These are phyloP conservation scores for Flexamia atlantica DNA, from an alignment of 2,888 invertebrate species.

Conservation along the genomic window DNA sequence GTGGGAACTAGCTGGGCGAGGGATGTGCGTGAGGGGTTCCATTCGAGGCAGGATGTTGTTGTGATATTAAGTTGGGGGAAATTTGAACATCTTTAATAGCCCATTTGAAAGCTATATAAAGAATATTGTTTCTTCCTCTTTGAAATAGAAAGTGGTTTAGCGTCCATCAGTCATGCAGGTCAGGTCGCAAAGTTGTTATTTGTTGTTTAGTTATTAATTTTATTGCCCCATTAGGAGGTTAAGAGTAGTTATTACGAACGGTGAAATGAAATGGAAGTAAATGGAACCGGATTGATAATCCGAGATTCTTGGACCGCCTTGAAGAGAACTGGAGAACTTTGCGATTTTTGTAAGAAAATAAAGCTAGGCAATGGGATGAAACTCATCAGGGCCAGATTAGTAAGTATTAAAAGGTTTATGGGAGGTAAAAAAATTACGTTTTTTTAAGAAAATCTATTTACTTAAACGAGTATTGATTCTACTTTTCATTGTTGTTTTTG, in stretches of 20 bases:
- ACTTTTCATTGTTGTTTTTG: no score
- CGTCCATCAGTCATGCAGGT: slow-evolving; percentile 3
- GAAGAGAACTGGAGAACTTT: no score
- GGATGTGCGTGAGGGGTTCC: slow-evolving; percentile 14
- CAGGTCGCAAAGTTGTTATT: neutral
- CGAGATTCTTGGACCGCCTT: neutral
- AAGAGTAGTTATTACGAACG: neutral
- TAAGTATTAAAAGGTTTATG: no score
- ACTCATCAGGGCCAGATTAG: no score
- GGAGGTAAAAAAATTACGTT: no score
- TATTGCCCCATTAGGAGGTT: slow-evolving; percentile 6
- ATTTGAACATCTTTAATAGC: slow-evolving; percentile 46
- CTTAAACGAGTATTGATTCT: no score
- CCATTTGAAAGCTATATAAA: slow-evolving; percentile 47
- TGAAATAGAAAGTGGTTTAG: slow-evolving; percentile 53
- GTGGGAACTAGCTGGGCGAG: neutral
- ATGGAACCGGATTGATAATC: neutral
- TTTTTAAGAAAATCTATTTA: no score
- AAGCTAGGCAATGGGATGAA: no score
- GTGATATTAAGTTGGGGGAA: slow-evolving; percentile 44
- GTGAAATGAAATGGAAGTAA: neutral
- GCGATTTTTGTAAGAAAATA: no score
- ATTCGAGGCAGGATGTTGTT: slow-evolving; percentile 30
- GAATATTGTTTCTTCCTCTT: slow-evolving; percentile 55
- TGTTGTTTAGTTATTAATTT: slow-evolving; percentile 14